These are phyloP conservation scores for Garrulus glandarius DNA, from an alignment of 2,797 vertebrate species.

Conservation along the genomic window DNA sequence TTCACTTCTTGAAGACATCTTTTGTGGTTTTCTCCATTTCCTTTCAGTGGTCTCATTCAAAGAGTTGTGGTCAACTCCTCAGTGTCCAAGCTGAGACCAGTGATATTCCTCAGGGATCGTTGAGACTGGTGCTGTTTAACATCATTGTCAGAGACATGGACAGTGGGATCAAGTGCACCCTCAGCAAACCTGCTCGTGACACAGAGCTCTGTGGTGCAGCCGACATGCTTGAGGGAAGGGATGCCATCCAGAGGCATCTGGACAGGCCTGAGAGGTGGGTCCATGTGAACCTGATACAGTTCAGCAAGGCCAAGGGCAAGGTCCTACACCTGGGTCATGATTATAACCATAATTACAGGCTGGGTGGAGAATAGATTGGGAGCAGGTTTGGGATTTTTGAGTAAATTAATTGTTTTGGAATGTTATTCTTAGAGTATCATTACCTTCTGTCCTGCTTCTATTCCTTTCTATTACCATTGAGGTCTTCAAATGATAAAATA, in stretches of 20 bases:
- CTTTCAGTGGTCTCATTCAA: neutral
- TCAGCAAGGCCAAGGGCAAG: neutral
- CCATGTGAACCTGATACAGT: neutral
- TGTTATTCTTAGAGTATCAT: neutral
- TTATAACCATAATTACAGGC: neutral
- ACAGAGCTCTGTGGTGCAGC: neutral
- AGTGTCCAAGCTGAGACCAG: neutral
- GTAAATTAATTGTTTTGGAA: neutral
- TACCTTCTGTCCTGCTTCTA: neutral
- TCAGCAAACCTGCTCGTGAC: neutral
- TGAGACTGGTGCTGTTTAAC: neutral
- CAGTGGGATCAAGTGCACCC: neutral
- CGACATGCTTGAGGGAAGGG: neutral
- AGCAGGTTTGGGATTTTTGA: neutral
- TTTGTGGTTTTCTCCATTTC: neutral
- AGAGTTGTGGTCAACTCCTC: neutral
- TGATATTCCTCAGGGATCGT: neutral
- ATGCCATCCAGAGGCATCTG: neutral
- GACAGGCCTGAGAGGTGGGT: neutral
- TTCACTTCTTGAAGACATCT: neutral
- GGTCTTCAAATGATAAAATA: neutral
- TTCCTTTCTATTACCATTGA: neutral
- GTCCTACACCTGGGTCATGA: neutral
- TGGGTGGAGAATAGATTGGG: neutral
- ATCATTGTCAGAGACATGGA: neutral